These are phyloP conservation scores for Cyprinodon variegatus DNA, from an alignment of 2,113 vertebrate genomes.

Conservation along the genomic window DNA sequence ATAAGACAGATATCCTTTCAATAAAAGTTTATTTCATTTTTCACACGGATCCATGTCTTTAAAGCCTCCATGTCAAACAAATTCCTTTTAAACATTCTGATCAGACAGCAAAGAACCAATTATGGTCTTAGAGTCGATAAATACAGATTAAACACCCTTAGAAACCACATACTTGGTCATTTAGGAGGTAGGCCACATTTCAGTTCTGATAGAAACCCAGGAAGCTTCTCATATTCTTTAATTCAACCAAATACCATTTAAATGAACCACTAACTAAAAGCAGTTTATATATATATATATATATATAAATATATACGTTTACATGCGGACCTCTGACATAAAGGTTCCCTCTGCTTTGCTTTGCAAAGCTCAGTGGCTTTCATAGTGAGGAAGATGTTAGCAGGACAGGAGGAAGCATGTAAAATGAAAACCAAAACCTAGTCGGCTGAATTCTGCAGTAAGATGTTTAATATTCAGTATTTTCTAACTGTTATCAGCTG, in stretches of 20 bases:
- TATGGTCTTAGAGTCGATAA: background rate
- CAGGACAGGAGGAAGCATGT: too few species aligned
- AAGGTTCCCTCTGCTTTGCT: background rate
- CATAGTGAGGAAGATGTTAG: background rate
- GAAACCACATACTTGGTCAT: background rate
- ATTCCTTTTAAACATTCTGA: background rate
- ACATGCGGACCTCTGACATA: too few species aligned
- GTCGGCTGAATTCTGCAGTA: too few species aligned
- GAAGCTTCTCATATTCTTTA: background rate
- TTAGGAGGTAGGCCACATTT: background rate
- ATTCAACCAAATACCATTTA: background rate
- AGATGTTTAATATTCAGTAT: too few species aligned
- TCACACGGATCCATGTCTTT: slow-evolving; percentile 26
- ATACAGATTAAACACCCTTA: background rate
- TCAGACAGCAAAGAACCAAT: background rate
- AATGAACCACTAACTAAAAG: background rate
- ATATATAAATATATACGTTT: too few species aligned
- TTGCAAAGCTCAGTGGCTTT: too few species aligned
- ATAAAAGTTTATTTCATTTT: slow-evolving; percentile 34
- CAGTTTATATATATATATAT: background rate
- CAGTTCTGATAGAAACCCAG: background rate
- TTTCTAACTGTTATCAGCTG: too few species aligned
- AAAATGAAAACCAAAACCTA: background rate
- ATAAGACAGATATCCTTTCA: background rate
- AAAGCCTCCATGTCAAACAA: slow-evolving; percentile 6